A percentile compares a stretch with the other conserved stretches of the same genome.
Evolutionary conservation across 2,888 invertebrate genomes (phyloP).

Genomic region (Xestobium rufovillosum): DNA sequence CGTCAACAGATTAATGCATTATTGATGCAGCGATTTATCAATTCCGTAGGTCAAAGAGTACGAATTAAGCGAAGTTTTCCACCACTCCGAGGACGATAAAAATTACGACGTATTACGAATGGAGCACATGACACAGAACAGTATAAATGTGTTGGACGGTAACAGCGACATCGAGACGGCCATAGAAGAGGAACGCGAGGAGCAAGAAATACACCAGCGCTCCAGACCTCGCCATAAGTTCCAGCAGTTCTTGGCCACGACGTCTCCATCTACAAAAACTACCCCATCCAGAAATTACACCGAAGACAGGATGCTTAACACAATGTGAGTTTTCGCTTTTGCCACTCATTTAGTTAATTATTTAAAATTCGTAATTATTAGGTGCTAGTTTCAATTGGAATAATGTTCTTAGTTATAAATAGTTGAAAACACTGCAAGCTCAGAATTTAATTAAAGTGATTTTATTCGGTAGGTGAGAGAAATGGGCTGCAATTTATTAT

Average conservation of each 20-base stretch:
- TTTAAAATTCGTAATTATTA: no score
- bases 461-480: no score
- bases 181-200: constrained; percentile 71
- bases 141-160: constrained; percentile 51
- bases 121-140: constrained; percentile 51
- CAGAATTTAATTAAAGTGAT: no score
- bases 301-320: constrained; percentile 34
- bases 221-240: constrained; percentile 23
- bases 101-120: constrained; percentile 64
- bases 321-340: constrained; percentile 36
- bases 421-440: background rate
- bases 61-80: constrained; percentile 79
- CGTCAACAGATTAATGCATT: background rate
- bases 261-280: constrained; percentile 17
- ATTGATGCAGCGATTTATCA: constrained; percentile 8
- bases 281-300: constrained; percentile 20
- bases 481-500: no score
- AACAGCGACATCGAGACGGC: constrained; percentile 71
- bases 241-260: constrained; percentile 16
- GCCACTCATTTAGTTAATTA: no score
- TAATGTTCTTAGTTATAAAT: background rate
- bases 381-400: no score
- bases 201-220: constrained; percentile 47
- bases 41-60: constrained; percentile 73
- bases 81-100: constrained; percentile 71